Base-by-base conservation (phyloP, 1,140 invertebrate genomes). In the Drosophila mayri region DNA sequence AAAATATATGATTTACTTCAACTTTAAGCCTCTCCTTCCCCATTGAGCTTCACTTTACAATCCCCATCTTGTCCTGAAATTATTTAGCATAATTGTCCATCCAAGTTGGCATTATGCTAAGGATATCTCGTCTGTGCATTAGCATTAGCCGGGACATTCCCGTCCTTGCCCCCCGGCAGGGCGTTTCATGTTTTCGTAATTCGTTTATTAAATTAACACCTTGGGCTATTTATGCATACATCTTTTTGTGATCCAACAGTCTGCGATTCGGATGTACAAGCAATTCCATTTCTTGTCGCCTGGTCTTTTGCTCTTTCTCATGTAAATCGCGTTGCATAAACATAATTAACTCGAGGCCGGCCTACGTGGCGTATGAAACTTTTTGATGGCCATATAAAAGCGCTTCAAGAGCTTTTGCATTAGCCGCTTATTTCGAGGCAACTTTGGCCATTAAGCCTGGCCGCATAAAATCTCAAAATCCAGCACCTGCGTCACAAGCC, bases 121-220 rank as follows among this genome's bases (percentile, higher is more conserved):
- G 59, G 63, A 59, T 35, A 61, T 75, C 52, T 65, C 43, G 28
- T 35, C 54, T 55, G 60, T 52, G 46, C 46, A 65, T 54, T 43
- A 57, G 59, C 74, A 74, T 72, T 81, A 52, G 14, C 75, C 76
- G 49, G 35, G 38, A 63, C 46, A 74, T 61, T 49, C 38, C 32
- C 25, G 50, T 41, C 5, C 25, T 25, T 54, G 41, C n/a, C 43
- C 64, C 46, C 14, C 10, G 20, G 35, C 35, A 12, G 37, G 58
- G 28, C 65, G 66, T 55, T 79, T 87, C 84, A 83, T 83, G 80
- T 77, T 88, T 88, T 73, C 60, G 57, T 83, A 88, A 88, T 88
- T 79, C 57, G 62, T 63, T 88, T 88, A 87, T 88, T 87, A 76
- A 70, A 88, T 88, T 87, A 88, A 76, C 84, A 80, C 80, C 84